Conservation (phyloP, 2,888 invertebrate genomes). For the Hemaris fuciformis region DNA sequence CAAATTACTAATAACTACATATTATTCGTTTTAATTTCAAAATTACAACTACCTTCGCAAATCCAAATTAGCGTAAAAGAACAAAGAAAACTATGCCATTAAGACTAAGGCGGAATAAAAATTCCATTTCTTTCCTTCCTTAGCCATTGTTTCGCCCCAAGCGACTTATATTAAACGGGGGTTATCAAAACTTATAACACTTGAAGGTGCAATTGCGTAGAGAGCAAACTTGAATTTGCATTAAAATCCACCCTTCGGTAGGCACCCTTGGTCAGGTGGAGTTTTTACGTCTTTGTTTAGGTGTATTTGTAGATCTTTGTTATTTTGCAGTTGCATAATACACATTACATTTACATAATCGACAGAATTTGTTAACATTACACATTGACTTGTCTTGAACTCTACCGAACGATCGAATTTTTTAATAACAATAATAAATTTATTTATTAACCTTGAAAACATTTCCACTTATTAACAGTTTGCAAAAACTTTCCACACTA, state of each 20-base stretch:
- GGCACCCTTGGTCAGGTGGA: background rate
- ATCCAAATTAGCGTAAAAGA: slow-evolving; percentile 28
- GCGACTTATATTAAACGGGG: slow-evolving; percentile 72
- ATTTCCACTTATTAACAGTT: too few relatives aligned
- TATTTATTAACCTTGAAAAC: too few relatives aligned
- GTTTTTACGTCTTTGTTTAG: background rate
- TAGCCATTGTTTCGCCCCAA: slow-evolving; percentile 71
- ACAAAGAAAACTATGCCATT: slow-evolving; percentile 44
- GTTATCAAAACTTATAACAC: slow-evolving; percentile 77
- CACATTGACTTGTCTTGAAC: too few relatives aligned
- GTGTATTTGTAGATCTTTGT: too few relatives aligned
- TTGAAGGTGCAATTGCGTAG: slow-evolving; percentile 69
- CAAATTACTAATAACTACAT: background rate
- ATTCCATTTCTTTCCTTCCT: slow-evolving; percentile 65
- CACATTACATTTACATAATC: too few relatives aligned
- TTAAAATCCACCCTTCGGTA: background rate
- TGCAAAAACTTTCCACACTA: too few relatives aligned
- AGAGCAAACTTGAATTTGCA: slow-evolving; percentile 50
- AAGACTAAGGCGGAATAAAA: slow-evolving; percentile 51
- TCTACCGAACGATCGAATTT: too few relatives aligned
- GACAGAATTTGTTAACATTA: too few relatives aligned
- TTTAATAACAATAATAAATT: too few relatives aligned
- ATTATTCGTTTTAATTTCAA: background rate
- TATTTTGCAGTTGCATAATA: too few relatives aligned
- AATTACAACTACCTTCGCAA: slow-evolving; percentile 1